These are phyloP conservation scores for Drosophila acutilabella DNA, from an alignment of 2,888 invertebrate genomes.

Conservation along the genomic window DNA sequence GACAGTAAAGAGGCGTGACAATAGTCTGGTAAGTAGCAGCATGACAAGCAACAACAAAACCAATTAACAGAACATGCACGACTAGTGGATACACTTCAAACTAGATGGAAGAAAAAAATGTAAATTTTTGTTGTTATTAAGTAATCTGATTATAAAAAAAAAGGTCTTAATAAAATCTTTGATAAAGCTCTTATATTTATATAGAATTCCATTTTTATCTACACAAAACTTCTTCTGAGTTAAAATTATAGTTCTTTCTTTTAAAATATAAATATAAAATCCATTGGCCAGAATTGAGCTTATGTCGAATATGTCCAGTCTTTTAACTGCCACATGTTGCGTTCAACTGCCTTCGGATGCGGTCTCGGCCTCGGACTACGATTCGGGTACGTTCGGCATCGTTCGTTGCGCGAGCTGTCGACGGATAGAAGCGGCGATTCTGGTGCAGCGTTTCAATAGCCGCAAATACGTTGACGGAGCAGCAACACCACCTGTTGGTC, in stretches of 20 bases:
- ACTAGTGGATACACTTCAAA: conserved; percentile 5
- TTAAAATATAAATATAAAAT: no score
- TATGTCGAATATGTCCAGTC: conserved; percentile 12
- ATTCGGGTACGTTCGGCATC: conserved; percentile 12
- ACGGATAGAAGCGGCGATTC: conserved; percentile 73
- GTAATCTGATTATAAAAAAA: no score
- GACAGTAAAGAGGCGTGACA: conserved; percentile 22
- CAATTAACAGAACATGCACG: neutral
- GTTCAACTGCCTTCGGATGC: conserved; percentile 31
- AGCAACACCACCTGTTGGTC: conserved; percentile 84
- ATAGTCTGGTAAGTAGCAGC: conserved; percentile 45
- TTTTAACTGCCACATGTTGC: conserved; percentile 20
- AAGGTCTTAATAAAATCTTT: no score
- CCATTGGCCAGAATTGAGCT: neutral
- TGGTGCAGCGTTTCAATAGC: conserved; percentile 83
- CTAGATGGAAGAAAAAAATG: no score
- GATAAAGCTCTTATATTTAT: no score
- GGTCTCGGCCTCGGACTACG: conserved; percentile 12
- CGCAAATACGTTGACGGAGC: conserved; percentile 75
- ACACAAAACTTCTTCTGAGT: no score
- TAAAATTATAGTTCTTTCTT: no score
- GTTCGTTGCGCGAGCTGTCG: conserved; percentile 53
- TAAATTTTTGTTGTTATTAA: no score
- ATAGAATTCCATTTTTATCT: no score
- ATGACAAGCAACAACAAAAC: conserved; percentile 14